phyloP scores from a whole-genome alignment of 2,113 vertebrate species.

The Ranitomeya imitator region DNA sequence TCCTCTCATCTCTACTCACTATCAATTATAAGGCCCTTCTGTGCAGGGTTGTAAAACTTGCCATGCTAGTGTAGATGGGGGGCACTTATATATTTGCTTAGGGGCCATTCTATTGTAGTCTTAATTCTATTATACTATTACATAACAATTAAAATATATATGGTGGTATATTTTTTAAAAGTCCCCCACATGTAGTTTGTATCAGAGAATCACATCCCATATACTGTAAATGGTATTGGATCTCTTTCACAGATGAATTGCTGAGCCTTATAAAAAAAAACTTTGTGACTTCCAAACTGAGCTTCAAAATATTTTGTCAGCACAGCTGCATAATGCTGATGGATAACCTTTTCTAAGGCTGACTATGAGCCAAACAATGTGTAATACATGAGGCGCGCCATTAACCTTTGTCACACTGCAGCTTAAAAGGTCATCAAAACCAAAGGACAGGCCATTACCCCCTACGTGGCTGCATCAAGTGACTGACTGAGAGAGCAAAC shows the following conservation, averaged over 20 bases:
- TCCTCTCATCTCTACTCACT: too few species aligned
- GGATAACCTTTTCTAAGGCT: slow-evolving; percentile 52
- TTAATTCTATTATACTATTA: too few species aligned
- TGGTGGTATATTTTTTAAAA: background rate
- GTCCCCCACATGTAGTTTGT: background rate
- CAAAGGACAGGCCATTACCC: slow-evolving; percentile 57
- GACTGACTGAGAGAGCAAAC: slow-evolving; percentile 51
- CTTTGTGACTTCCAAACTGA: slow-evolving; percentile 49
- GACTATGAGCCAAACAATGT: slow-evolving; percentile 54
- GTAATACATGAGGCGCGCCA: slow-evolving; percentile 55
- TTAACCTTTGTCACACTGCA: slow-evolving; percentile 58
- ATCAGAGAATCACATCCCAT: background rate
- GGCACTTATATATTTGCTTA: too few species aligned
- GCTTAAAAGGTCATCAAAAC: slow-evolving; percentile 55
- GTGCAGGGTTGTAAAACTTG: too few species aligned
- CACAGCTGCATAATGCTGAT: slow-evolving; percentile 51
- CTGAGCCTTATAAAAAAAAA: slow-evolving; percentile 18
- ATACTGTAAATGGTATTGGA: background rate
- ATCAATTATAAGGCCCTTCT: too few species aligned
- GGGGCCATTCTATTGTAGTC: too few species aligned
- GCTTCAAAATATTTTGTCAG: slow-evolving; percentile 56
- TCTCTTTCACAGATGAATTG: slow-evolving; percentile 24
- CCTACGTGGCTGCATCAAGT: slow-evolving; percentile 52
- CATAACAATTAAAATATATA: too few species aligned
- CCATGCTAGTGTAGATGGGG: too few species aligned